Base-by-base conservation (phyloP, 2,888 invertebrate genomes). In the Coleophora deauratella region DNA sequence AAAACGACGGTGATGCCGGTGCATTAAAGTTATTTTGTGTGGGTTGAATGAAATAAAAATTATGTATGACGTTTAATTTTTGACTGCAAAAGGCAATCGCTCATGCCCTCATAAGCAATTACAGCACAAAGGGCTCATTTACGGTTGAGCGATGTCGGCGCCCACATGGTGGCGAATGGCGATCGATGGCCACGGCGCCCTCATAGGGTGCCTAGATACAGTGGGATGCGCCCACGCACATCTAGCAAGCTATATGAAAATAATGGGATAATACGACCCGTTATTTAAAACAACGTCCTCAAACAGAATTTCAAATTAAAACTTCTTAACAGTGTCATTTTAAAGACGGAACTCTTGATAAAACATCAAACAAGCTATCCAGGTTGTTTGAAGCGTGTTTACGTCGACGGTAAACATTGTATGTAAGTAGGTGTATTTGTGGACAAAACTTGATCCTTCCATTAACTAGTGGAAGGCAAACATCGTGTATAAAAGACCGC, bases 91-190 rank as follows among this genome's bases (percentile, higher is more conserved):
- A 70, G 72, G 71, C 72, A 66, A 74, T 73, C 71, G 71, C 65
- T 72, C 67, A 72, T 59, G 59, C 78, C 78, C 76, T 72, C 67
- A 74, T 78, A 64, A 68, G 62, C 70, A 80, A 81, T 82, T 72
- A 73, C 56, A 54, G 57, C 57, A 84, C 80, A 82, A 84, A 82
- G 76, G 76, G 79, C 69, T 80, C 75, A 66, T 78, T 77, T 76
- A 68, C 60, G 55, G 65, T 62, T 66, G 63, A 57, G 65, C 67
- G 65, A 57, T 60, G 62, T 56, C 54, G 49, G 57, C 74, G 71
- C 81, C 80, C 81, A 81, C 81, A 76, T 73, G 47, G 45, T 50
- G 54, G 50, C 68, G 53, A 21, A 21, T 21, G 21, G 21, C 21
- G 21, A 21, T 21, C 21, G 21, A 21, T 21, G 21, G 21, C 21